A percentile compares a stretch with the other conserved stretches of the same genome.
Conservation (phyloP, 2,797 vertebrate species). For the Pangasius larnaudii region DNA sequence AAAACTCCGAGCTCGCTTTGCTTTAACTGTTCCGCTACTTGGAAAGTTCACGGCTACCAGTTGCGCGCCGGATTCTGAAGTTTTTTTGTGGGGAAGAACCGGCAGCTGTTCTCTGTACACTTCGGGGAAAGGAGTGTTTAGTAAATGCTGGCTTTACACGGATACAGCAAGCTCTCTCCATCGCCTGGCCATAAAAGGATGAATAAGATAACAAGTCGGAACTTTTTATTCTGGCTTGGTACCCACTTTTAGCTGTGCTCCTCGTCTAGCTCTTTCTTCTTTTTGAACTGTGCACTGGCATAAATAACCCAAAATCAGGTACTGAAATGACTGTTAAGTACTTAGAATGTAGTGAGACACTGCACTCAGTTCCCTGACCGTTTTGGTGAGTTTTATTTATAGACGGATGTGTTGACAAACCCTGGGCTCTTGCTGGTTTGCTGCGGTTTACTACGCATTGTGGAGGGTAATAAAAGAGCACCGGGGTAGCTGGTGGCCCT, state of each 20-base stretch:
- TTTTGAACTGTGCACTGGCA: no score
- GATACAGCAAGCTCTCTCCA: background rate
- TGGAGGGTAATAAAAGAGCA: background rate
- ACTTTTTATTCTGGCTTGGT: background rate
- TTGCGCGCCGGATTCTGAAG: slow-evolving; percentile 41
- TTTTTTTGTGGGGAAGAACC: background rate
- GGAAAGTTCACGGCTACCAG: slow-evolving; percentile 52
- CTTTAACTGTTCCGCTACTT: slow-evolving; percentile 15
- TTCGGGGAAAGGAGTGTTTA: background rate
- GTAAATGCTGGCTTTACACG: background rate
- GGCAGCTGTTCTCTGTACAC: background rate
- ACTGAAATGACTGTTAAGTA: background rate
- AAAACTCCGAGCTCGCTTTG: background rate
- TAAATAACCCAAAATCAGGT: background rate
- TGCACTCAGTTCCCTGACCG: background rate
- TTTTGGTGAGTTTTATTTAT: background rate
- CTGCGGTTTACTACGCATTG: background rate
- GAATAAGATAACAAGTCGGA: background rate
- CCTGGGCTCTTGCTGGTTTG: background rate
- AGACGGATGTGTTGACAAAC: background rate
- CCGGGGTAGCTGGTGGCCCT: background rate
- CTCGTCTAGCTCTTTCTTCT: no score
- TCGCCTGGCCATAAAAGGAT: slow-evolving; percentile 50
- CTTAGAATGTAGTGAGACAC: background rate
- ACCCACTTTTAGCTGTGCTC: background rate